Evolutionary conservation across 2,888 invertebrate species (phyloP), one percentile per base, ranked within the genome.

Genomic region (Hoplodrina blanda): DNA sequence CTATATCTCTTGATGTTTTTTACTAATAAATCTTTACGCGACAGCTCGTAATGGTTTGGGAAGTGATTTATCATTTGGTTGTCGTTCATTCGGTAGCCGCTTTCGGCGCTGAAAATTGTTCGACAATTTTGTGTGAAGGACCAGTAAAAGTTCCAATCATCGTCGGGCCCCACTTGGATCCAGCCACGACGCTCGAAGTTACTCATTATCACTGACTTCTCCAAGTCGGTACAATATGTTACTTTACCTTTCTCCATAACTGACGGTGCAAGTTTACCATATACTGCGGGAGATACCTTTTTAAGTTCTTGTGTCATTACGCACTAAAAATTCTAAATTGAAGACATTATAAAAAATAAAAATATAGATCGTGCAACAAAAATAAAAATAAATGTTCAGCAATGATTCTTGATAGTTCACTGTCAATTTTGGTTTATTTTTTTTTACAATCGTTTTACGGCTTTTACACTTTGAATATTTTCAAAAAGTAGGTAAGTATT

Each of bases 101-200:
- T 98, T 88, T 99, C 99, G 17, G 98, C 98, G 88, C 98, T 98
- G 90, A 99, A 99, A 75, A 99, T 97, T 87, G 97, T 98, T 70
- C 99, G 96, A 85, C 99, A 98, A n/a, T 98, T 99, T 87, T 98
- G 97, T 2, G 99, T 98, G 70, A 98, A 98, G 4, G 99, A 98
- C 99, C 99, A 99, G 91, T 99, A 99, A 89, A 99, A 98, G 91
- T 99, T 99, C 99, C 99, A 99, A 85, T 99, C 98, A 88, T 99
- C 99, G 83, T 99, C 98, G 0, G 98, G 97, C 0, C 97, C 97
- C 7, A 95, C 99, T 91, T 98, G 98, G 11, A 96, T 93, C 99
- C 99, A 99, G 15, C 98, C 98, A 64, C 99, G 96, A 87, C 98
- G 98, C 85, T 99, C 98, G 90, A 99, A 99, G 93, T 99, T 99